phyloP scores from a whole-genome alignment of 2,113 vertebrate species.

The Rhinolophus ferrumequinum region DNA sequence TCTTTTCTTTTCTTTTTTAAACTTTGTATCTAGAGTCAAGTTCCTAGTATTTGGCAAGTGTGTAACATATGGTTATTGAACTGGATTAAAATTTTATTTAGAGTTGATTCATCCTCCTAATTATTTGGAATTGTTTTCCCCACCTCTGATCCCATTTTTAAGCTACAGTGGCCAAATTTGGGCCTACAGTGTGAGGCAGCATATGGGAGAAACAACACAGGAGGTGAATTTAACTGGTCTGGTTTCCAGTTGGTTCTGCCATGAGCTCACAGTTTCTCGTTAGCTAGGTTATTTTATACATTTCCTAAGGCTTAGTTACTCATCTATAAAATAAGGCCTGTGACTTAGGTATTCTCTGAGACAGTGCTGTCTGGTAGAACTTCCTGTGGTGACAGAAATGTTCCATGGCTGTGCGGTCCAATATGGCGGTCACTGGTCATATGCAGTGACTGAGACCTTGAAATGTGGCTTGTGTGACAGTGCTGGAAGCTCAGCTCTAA shows the following conservation, averaged over 20 bases:
- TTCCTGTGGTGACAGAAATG: background rate
- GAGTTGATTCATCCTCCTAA: background rate
- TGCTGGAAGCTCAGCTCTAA: background rate
- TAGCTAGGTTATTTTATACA: background rate
- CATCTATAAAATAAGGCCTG: background rate
- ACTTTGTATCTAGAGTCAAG: no score
- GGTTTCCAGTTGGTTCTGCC: background rate
- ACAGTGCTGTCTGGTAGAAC: background rate
- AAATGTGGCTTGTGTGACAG: background rate
- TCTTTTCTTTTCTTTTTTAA: no score
- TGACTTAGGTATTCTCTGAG: background rate
- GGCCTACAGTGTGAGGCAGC: background rate
- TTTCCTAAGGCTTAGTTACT: background rate
- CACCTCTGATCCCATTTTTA: background rate
- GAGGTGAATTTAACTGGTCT: background rate
- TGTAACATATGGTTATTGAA: no score
- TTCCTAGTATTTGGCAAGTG: no score
- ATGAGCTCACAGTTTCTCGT: background rate
- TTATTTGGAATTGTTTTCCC: background rate
- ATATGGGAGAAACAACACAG: background rate
- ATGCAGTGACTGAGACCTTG: background rate
- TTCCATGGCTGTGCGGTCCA: background rate
- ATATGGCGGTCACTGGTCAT: background rate
- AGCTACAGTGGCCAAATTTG: background rate
- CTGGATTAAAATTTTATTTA: background rate